phyloP scores from a whole-genome alignment of 2,113 vertebrate species.

The Andinoacara biseriatus region DNA sequence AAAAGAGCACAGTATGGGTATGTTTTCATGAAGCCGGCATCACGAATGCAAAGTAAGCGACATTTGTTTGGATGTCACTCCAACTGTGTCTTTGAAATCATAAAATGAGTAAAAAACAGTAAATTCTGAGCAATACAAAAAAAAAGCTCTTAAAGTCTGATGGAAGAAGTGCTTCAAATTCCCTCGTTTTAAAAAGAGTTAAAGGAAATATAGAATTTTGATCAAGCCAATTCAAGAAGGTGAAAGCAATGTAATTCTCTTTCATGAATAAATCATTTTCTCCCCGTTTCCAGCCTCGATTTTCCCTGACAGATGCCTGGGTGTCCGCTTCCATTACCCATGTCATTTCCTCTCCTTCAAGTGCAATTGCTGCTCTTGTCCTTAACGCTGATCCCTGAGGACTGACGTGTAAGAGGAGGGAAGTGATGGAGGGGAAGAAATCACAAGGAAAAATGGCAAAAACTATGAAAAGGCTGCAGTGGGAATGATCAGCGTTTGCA shows the following conservation, averaged over 20 bases:
- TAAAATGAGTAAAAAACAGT: neutral
- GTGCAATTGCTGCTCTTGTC: slow-evolving; percentile 71
- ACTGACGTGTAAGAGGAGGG: slow-evolving; percentile 54
- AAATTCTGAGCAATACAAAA: neutral
- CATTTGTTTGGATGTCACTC: neutral
- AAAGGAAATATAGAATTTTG: slow-evolving; percentile 44
- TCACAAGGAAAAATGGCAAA: neutral
- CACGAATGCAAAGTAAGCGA: neutral
- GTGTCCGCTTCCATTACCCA: slow-evolving; percentile 76
- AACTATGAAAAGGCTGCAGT: slow-evolving; percentile 18
- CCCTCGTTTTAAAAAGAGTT: slow-evolving; percentile 22
- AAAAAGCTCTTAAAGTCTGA: slow-evolving; percentile 7
- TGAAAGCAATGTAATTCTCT: slow-evolving; percentile 65
- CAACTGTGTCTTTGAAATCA: neutral
- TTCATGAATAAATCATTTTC: slow-evolving; percentile 70
- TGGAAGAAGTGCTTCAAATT: neutral
- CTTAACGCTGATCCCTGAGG: slow-evolving; percentile 68
- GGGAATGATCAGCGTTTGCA: neutral
- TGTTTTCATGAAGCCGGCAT: neutral
- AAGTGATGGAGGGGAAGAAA: slow-evolving; percentile 18
- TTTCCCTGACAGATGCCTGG: slow-evolving; percentile 75
- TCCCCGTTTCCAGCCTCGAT: slow-evolving; percentile 55
- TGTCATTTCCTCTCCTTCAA: slow-evolving; percentile 78
- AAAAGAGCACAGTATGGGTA: neutral
- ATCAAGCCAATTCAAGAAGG: slow-evolving; percentile 62